Evolutionary conservation across 2,113 vertebrate species (phyloP).

Genomic region (Lepus timidus): DNA sequence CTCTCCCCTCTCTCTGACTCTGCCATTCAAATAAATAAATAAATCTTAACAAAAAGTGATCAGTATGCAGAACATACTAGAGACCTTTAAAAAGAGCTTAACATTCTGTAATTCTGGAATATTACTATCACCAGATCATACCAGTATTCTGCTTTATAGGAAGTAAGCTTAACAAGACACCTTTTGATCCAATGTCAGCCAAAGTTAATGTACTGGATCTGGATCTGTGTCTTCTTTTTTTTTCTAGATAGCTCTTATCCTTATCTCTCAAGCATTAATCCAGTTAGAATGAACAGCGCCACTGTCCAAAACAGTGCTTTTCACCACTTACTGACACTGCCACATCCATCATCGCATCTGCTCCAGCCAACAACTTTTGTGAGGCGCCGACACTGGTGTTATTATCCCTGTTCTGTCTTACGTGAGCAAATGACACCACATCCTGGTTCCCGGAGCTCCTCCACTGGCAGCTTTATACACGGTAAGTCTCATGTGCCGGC

Average conservation of each 20-base stretch:
- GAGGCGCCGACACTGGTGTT: not conserved
- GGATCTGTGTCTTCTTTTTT: not conserved
- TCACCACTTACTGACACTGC: not conserved
- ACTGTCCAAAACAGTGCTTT: not conserved
- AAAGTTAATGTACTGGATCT: not conserved
- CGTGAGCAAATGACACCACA: not conserved
- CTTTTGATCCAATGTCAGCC: not conserved
- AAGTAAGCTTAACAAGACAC: not conserved
- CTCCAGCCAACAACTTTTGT: not conserved
- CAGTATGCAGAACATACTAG: not conserved
- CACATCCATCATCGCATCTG: not conserved
- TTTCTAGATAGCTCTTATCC: not conserved
- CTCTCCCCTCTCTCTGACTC: too few relatives aligned
- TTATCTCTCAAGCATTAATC: not conserved
- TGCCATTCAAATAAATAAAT: too few relatives aligned
- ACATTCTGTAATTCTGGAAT: not conserved
- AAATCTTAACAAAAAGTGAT: not conserved
- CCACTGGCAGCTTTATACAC: not conserved
- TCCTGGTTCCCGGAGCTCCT: not conserved
- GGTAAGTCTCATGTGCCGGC: not conserved
- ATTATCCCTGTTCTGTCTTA: constrained; percentile 1
- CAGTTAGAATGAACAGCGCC: not conserved
- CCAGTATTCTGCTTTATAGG: not conserved
- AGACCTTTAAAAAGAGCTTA: constrained; percentile 36
- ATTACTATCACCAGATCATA: not conserved